Percentiles rank a stretch among this genome's conserved stretches.
Conservation (phyloP, 2,888 invertebrate species). For the Oligia latruncula region DNA sequence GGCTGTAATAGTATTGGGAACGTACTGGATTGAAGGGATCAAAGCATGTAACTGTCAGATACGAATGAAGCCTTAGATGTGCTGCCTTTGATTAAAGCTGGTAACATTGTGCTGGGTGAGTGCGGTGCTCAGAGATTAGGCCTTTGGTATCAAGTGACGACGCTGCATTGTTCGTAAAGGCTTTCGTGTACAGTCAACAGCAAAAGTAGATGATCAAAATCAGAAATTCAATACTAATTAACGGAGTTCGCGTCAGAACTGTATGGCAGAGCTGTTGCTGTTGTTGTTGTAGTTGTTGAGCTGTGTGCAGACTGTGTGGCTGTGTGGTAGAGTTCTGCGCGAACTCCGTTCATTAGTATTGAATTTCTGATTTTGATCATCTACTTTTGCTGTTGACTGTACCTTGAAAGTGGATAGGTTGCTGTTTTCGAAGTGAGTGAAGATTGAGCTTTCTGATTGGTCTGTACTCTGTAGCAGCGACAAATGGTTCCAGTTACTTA, state of each 20-base stretch:
- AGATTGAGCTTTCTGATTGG: conserved; percentile 5
- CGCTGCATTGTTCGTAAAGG: conserved; percentile 37
- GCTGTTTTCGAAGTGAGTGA: conserved; percentile 7
- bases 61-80: conserved; percentile 56
- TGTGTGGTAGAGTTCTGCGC: no score
- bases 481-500: background rate
- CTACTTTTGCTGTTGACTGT: no score
- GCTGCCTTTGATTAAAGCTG: conserved; percentile 54
- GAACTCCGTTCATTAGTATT: no score
- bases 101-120: conserved; percentile 45
- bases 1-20: conserved; percentile 71
- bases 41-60: conserved; percentile 66
- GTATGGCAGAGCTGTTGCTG: no score
- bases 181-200: no score
- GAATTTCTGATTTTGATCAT: no score
- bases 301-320: no score
- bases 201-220: no score
- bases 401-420: conserved; percentile 7
- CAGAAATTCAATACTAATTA: no score
- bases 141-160: conserved; percentile 45
- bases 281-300: no score
- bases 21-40: conserved; percentile 72
- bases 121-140: conserved; percentile 50
- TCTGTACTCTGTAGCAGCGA: background rate
- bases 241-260: no score